Evolutionary conservation across 2,888 invertebrate genomes (phyloP).

Genomic region (Drosophila flavopinicola): DNA sequence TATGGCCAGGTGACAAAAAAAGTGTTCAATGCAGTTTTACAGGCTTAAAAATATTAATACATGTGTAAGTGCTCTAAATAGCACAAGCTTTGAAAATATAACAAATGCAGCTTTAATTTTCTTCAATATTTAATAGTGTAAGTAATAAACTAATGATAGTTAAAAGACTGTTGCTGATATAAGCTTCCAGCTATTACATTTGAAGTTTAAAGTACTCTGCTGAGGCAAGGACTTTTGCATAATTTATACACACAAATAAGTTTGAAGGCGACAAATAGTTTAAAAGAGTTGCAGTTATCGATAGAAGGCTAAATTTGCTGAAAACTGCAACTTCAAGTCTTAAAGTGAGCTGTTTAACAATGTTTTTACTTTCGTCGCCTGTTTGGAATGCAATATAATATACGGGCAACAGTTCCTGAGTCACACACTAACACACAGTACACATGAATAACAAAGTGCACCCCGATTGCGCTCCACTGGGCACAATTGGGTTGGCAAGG

Average conservation of each 20-base stretch:
- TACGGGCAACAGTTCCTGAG: neutral
- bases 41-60: no score
- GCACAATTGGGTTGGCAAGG: slow-evolving; percentile 20
- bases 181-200: no score
- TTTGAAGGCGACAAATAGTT: neutral
- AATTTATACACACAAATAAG: neutral
- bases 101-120: neutral
- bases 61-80: no score
- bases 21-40: no score
- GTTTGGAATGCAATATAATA: slow-evolving; percentile 18
- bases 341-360: no score
- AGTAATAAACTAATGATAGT: no score
- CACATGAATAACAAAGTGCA: neutral
- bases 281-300: neutral
- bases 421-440: no score
- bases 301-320: no score
- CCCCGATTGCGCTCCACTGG: neutral
- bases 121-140: neutral
- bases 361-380: neutral
- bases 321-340: no score
- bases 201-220: neutral
- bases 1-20: neutral
- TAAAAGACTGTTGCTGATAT: no score
- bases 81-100: no score
- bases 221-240: neutral